phyloP scores from a whole-genome alignment of 2,888 invertebrate genomes.

The Charanyca ferruginea region DNA sequence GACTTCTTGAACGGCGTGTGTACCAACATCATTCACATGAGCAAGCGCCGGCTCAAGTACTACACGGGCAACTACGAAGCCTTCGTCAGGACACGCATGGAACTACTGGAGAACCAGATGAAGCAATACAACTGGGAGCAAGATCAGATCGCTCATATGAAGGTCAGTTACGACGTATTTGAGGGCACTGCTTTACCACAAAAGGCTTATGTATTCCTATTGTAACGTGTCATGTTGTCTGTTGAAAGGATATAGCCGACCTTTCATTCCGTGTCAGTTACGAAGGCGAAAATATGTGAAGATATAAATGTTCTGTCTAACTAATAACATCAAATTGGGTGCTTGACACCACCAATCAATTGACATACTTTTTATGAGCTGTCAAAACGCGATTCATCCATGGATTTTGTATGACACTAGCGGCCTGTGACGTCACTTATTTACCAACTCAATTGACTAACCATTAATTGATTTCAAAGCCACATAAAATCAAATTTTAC shows the following conservation, averaged over 20 bases:
- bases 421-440: no score
- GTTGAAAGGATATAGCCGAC: conserved; percentile 1
- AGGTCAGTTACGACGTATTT: conserved; percentile 88
- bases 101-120: conserved; percentile 99
- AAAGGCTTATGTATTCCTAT: not conserved
- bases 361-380: no score
- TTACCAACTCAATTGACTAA: no score
- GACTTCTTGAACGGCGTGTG: conserved; percentile 99
- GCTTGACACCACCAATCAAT: no score
- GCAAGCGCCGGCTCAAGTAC: conserved; percentile 97
- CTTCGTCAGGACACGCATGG: conserved; percentile 97
- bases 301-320: conserved; percentile 1
- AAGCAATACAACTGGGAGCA: conserved; percentile 99
- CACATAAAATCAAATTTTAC: no score
- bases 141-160: conserved; percentile 99
- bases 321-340: not conserved
- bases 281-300: not conserved
- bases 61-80: conserved; percentile 99
- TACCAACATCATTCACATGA: conserved; percentile 98
- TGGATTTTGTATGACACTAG: no score
- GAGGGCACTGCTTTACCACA: not conserved
- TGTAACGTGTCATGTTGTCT: not conserved
- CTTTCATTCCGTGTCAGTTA: not conserved
- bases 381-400: no score
- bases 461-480: no score